Percentiles rank a stretch among this genome's conserved stretches.
These are phyloP conservation scores for Callyntrura sp. DNA, from an alignment of 2,888 invertebrate species.

Conservation along the genomic window DNA sequence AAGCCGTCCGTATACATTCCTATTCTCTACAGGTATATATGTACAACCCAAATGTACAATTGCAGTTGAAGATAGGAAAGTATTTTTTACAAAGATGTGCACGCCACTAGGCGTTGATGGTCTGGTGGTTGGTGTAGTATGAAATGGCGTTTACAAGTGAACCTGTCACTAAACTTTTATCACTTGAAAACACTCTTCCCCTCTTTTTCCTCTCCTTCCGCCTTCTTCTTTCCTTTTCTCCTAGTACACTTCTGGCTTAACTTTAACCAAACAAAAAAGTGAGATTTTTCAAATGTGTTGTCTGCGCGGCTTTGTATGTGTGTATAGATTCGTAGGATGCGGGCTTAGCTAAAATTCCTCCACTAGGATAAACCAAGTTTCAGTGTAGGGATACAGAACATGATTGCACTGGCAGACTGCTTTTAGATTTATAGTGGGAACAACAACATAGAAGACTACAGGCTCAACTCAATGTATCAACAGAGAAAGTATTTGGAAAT, in stretches of 20 bases:
- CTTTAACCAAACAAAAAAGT: constrained; percentile 43
- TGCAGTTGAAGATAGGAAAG: no score
- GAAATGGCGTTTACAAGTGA: constrained; percentile 49
- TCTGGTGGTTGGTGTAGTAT: neutral
- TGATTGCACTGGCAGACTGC: neutral
- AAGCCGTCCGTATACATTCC: neutral
- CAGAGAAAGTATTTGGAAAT: no score
- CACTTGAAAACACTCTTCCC: constrained; percentile 66
- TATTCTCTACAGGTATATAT: no score
- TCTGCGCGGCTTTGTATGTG: neutral
- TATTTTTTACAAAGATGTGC: constrained; percentile 38
- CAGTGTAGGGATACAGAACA: neutral
- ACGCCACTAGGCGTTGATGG: constrained; percentile 11
- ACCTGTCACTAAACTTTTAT: constrained; percentile 69
- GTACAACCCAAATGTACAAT: neutral
- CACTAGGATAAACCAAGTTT: no score
- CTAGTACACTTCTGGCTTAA: neutral
- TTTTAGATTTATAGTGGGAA: no score
- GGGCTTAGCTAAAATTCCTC: constrained; percentile 12
- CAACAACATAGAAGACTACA: no score
- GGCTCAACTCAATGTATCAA: no score
- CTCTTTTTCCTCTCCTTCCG: neutral
- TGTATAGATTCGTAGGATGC: neutral
- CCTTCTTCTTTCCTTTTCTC: neutral
- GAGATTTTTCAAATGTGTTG: constrained; percentile 36